phyloP scores from a whole-genome alignment of 2,888 invertebrate species.

The Rhimphoctona megacephalus region DNA sequence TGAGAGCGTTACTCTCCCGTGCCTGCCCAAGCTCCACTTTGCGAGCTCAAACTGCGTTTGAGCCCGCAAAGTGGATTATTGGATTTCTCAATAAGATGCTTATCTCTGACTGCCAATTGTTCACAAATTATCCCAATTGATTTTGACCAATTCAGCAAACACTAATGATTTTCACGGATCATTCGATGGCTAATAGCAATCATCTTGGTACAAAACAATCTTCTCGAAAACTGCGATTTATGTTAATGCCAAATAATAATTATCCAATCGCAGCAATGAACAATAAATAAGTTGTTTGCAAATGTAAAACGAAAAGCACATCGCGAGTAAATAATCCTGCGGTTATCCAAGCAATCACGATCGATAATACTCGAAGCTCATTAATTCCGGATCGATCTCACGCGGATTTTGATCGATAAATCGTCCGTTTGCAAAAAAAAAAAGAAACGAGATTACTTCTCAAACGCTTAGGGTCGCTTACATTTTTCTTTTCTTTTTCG shows the following conservation, averaged over 20 bases:
- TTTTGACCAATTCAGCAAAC: constrained; percentile 30
- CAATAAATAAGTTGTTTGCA: neutral
- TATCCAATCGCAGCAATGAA: constrained; percentile 19
- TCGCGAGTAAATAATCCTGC: constrained; percentile 38
- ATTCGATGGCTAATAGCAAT: constrained; percentile 17
- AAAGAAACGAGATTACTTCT: neutral
- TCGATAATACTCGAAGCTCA: constrained; percentile 14
- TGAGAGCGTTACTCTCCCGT: neutral
- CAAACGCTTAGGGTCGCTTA: constrained; percentile 26
- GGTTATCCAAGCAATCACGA: constrained; percentile 54
- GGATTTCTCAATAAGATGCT: constrained; percentile 45
- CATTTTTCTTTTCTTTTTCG: constrained; percentile 27
- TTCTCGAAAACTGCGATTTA: neutral
- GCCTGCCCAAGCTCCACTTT: too few species aligned
- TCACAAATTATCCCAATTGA: constrained; percentile 45
- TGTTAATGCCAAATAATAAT: constrained; percentile 5
- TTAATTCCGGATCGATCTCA: constrained; percentile 10
- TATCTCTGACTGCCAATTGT: neutral
- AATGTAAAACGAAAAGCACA: constrained; percentile 47
- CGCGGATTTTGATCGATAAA: constrained; percentile 10
- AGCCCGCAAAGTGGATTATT: constrained; percentile 39
- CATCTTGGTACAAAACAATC: constrained; percentile 3
- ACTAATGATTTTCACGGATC: constrained; percentile 39
- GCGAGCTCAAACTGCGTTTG: neutral
- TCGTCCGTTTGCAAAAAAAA: neutral